Evolutionary conservation across 2,113 vertebrate species (phyloP), one percentile per base, ranked within the genome.

Genomic region (Cranoglanis bouderius): DNA sequence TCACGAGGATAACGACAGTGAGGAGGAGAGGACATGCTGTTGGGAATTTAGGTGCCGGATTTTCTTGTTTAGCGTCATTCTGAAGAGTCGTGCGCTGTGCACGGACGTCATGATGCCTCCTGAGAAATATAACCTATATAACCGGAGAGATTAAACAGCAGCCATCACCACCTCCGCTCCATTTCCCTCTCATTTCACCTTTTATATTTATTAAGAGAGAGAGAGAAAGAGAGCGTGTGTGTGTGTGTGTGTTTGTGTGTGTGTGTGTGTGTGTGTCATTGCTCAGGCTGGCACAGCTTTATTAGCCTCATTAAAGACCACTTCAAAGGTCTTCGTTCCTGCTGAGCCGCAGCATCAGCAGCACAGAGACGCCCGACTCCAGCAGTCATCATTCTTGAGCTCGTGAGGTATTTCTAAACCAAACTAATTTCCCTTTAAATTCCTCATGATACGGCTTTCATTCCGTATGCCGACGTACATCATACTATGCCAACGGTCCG

Each of bases 241-340:
- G 19, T 24, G 19, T 6, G 19, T 59, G 21, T 29, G 59, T 9
- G 18, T 21, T 18, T 21, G 59, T 63, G 59, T 29, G 59, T 63
- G 59, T 10, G 24, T 32, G 7, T 35, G 24, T 3, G 85, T 3
- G 8, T 43, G 85, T 24, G 29, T n/a, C n/a, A n/a, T n/a, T 18
- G 40, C 7, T 53, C 65, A 74, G 77, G 80, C 80, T 46, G 24
- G 5, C 32, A 43, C 21, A 72, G 63, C 63, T 38, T 83, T 83
- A 84, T 75, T 55, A 82, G 77, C 46, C 35, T 49, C 29, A 26
- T 87, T 53, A 55, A 14, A 75, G 85, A 46, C 16, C 16, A 81
- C 51, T 78, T 77, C 38, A 7, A 26, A 51, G 46, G 38, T 5
- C 61, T 53, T 51, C 0, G n/a, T 55, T 59, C 86, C n/a, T 63